A percentile compares a stretch with the other conserved stretches of the same genome.
These are phyloP conservation scores for Bilobella aurantiaca DNA, from an alignment of 1,140 invertebrate genomes.

Conservation along the genomic window DNA sequence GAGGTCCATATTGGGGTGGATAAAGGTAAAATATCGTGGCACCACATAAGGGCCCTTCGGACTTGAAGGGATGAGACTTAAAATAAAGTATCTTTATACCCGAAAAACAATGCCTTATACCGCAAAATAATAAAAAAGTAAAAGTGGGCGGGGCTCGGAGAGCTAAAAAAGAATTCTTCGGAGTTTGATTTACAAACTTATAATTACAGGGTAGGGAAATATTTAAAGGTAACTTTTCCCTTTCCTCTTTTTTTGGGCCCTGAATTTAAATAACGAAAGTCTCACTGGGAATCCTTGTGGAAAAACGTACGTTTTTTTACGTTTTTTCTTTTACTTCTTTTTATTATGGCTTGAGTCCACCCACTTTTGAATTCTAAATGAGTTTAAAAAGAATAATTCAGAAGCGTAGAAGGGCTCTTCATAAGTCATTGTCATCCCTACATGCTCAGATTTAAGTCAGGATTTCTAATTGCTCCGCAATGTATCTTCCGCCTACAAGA, in stretches of 20 bases:
- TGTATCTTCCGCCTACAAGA: neutral
- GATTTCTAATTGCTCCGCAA: neutral
- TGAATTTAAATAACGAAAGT: constrained; percentile 8
- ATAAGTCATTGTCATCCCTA: constrained; percentile 4
- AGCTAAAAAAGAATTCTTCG: neutral
- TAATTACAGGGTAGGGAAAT: neutral
- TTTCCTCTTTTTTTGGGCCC: neutral
- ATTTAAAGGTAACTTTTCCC: neutral
- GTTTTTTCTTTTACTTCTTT: neutral
- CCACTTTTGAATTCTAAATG: constrained; percentile 3
- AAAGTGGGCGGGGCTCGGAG: neutral
- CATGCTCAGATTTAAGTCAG: neutral
- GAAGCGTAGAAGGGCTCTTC: neutral
- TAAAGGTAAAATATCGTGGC: constrained; percentile 1
- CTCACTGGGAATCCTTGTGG: too few relatives aligned
- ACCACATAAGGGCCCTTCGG: neutral
- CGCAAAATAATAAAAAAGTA: constrained; percentile 5
- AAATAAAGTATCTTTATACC: neutral
- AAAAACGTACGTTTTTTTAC: neutral
- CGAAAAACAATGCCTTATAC: neutral
- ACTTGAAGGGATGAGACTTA: neutral
- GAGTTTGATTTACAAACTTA: constrained; percentile 5
- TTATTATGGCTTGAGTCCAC: neutral
- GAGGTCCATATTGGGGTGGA: constrained; percentile 1
- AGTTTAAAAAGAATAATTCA: neutral